Conservation (phyloP, 2,113 vertebrate genomes). For the Elachura formosa region DNA sequence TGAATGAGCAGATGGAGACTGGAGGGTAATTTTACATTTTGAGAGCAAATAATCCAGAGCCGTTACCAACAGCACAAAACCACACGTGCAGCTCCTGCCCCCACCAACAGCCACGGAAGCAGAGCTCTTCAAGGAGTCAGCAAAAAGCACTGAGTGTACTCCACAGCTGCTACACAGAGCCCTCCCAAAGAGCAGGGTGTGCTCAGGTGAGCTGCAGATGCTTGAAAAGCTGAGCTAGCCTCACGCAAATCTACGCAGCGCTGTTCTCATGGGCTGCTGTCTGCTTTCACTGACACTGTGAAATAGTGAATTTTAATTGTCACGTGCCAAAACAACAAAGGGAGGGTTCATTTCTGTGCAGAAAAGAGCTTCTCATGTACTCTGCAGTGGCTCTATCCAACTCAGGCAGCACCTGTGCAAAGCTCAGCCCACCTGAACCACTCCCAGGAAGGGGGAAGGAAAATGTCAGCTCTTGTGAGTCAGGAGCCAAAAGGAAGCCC, state of each 20-base stretch:
- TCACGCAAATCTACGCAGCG: rapidly evolving
- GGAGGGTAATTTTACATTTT: neutral
- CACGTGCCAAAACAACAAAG: neutral
- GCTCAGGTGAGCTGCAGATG: neutral
- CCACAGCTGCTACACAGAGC: neutral
- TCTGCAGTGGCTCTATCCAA: neutral
- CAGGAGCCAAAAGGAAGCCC: neutral
- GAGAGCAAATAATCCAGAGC: neutral
- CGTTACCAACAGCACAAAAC: neutral
- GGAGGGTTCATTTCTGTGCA: neutral
- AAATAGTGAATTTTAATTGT: no score
- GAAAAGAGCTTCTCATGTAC: neutral
- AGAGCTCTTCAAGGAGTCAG: neutral
- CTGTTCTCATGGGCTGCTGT: neutral
- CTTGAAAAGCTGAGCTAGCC: neutral
- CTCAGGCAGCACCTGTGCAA: neutral
- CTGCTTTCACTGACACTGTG: neutral
- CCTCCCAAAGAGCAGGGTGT: neutral
- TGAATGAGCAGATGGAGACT: neutral
- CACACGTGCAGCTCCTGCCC: neutral
- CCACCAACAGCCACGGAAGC: neutral
- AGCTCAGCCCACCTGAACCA: neutral
- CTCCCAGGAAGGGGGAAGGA: rapidly evolving
- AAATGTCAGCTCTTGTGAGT: neutral
- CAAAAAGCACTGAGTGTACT: neutral